These are phyloP conservation scores for Nomada goodeniana DNA, from an alignment of 2,888 invertebrate species.

Conservation along the genomic window DNA sequence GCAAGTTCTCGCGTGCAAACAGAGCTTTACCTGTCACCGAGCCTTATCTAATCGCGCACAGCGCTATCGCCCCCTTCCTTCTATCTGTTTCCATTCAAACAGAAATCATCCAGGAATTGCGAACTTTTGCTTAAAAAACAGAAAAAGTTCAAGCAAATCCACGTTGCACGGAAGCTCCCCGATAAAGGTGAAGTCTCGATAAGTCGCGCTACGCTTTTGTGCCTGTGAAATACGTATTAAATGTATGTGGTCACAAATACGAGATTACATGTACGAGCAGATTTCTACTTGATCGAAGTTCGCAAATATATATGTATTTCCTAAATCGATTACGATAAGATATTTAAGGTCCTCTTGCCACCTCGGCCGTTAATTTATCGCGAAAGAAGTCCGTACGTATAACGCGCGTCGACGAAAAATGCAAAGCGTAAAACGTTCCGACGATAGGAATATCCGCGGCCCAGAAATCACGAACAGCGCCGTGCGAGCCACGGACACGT, in stretches of 20 bases:
- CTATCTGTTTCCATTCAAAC: conserved; percentile 51
- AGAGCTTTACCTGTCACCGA: conserved; percentile 62
- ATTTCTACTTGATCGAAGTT: background rate
- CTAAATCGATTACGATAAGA: conserved; percentile 13
- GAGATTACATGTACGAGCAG: background rate
- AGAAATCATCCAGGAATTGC: conserved; percentile 57
- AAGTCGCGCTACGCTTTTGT: background rate
- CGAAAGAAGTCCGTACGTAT: background rate
- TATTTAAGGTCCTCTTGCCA: background rate
- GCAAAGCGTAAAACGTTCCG: conserved; percentile 21
- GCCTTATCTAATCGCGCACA: conserved; percentile 69
- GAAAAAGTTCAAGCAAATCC: background rate
- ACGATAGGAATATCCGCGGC: conserved; percentile 15
- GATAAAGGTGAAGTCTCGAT: conserved; percentile 13
- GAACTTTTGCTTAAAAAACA: conserved; percentile 35
- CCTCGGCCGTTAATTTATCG: background rate
- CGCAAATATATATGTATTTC: background rate
- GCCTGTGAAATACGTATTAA: background rate
- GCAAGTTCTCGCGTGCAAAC: conserved; percentile 52
- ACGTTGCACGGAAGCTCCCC: conserved; percentile 7
- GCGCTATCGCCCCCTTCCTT: conserved; percentile 58
- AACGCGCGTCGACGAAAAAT: background rate
- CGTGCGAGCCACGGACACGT: conserved; percentile 45
- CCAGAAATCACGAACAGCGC: conserved; percentile 31
- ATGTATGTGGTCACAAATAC: background rate